Conservation (phyloP, 2,113 vertebrate genomes). For the Scytalopus superciliaris region DNA sequence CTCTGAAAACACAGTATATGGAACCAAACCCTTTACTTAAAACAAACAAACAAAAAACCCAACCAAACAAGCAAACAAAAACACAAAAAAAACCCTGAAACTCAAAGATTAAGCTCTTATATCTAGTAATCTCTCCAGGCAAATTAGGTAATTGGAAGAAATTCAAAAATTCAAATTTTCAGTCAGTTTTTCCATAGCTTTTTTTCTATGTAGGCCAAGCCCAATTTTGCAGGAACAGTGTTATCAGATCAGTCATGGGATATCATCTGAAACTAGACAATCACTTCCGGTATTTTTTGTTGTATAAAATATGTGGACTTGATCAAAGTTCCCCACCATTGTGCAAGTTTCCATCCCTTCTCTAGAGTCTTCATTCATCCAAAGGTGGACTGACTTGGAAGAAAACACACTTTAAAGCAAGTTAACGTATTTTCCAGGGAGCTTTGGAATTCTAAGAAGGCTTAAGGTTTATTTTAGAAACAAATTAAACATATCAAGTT, state of each 20-base stretch:
- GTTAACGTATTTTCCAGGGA: neutral
- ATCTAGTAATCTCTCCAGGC: neutral
- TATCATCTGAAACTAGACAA: neutral
- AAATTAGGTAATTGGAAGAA: neutral
- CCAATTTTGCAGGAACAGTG: neutral
- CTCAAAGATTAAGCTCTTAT: neutral
- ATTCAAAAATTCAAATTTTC: neutral
- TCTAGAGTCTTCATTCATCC: neutral
- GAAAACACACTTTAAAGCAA: neutral
- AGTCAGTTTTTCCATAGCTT: neutral
- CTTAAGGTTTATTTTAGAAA: constrained; percentile 17
- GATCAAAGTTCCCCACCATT: neutral
- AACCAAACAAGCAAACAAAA: no score
- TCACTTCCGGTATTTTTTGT: neutral
- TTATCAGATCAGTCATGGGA: neutral
- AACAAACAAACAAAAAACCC: no score
- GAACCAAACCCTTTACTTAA: no score
- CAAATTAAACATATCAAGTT: neutral
- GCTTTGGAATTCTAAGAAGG: neutral
- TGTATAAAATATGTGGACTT: neutral
- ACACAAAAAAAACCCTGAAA: no score
- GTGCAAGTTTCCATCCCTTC: neutral
- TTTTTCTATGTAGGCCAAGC: neutral
- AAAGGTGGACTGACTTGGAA: neutral
- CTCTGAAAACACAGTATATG: no score